Base-by-base conservation (phyloP, 2,113 vertebrate species). In the Camelus bactrianus region DNA sequence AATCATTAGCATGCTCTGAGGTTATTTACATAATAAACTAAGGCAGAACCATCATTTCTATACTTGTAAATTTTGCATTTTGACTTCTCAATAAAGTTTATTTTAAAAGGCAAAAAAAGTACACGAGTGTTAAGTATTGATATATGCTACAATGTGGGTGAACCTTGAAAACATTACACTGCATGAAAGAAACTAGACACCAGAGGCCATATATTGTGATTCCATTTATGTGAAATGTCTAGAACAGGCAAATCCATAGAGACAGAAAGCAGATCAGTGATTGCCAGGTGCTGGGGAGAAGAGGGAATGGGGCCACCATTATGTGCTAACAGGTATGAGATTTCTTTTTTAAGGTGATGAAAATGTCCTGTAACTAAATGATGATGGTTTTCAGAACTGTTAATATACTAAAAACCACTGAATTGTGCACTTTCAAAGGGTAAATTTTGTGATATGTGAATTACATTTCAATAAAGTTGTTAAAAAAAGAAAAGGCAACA, bases 291-390 rank as follows among this genome's bases (percentile, higher is more conserved):
- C 73, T 69, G 4, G 69, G 11, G 35, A 26, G 50, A 72, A 17
- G 19, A 38, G 54, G n/a, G 26, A 94, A 65, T 65, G n/a, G 26
- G 22, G 22, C 75, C 22, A 62, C 24, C 8, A 50, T 42, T 87
- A 46, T 65, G 30, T 95, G 48, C 75, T 62, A 60, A 48, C 30
- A 26, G 5, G 22, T 87, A 28, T 84, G 70, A 6, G 48, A 6
- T 67, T 95, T 97, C 82, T 83, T 96, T 89, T 77, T 65, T 35
- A 81, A 30, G 76, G 4, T 80, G 46, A 91, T 82, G 16, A 52
- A 92, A 96, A 88, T 88, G 38, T 79, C 67, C 54, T 92, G 38
- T 38, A 96, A 89, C 38, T 56, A 77, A 54, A 24, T 54, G 73
- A 32, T 96, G 52, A 4, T 24, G 58, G 64, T 69, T 77, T 96